Evolutionary conservation across 2,797 vertebrate genomes (phyloP), one percentile per base, ranked within the genome.

Genomic region (Eospalax fontanierii): DNA sequence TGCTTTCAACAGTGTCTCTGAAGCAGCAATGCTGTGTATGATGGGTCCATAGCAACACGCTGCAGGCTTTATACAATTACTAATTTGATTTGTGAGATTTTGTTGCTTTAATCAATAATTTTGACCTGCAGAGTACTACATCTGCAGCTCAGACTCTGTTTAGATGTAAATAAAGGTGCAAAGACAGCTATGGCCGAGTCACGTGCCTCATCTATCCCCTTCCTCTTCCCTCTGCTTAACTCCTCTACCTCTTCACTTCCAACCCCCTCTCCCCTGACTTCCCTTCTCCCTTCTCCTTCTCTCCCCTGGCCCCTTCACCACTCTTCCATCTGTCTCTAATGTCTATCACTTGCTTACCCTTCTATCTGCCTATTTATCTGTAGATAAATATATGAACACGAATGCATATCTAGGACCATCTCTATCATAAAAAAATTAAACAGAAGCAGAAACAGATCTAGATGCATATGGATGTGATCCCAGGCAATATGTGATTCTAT

Each of bases 1-100:
- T 70, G 3, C 65, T 87, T 91, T 71, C 7, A 6, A 86, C 90
- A 43, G 73, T 19, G 40, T 96, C 40, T 21, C 15, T 46, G 35
- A 75, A 79, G 71, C 66, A 76, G 88, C 54, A n/a, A n/a, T 66
- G 70, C 66, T 30, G 40, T 40, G 68, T 35, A 40, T 82, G 46
- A 24, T 40, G 57, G 90, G 18, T 57, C 12, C 38, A 50, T 15
- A 28, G n/a, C 4, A 8, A 30, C 65, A 30, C 4, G 21, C 5
- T 43, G 54, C 2, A 4, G 4, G 18, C 68, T 66, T n/a, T 16
- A 24, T 38, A 16, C n/a, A 65, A 22, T 87, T 59, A 35, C 24
- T 50, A 10, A 22, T 26, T 43, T 3, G 19, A 33, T 18, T 11
- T n/a, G 15, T 21, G 28, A 26, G 18, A 30, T 6, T 33, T 2